Evolutionary conservation across 1,140 invertebrate genomes (phyloP).

Genomic region (Brachionus plicatilis): DNA sequence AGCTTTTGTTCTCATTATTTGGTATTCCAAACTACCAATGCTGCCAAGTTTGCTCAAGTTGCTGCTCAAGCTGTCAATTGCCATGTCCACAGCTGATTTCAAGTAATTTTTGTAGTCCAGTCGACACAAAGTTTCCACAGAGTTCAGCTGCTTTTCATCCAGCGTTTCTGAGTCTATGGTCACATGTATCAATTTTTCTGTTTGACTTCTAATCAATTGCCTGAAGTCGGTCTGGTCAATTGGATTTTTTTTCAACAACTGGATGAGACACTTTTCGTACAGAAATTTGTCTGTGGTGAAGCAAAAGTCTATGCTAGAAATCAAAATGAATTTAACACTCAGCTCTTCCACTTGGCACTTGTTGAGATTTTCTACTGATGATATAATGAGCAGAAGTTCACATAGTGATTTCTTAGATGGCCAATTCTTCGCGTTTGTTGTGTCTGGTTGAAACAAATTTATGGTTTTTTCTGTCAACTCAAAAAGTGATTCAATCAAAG

Average conservation of each 20-base stretch:
- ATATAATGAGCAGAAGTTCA: background rate
- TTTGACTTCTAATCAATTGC: background rate
- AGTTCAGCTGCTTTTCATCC: background rate
- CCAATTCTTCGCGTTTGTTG: background rate
- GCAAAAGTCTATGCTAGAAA: background rate
- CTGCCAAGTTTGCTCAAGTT: background rate
- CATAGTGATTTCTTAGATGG: background rate
- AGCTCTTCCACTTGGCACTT: background rate
- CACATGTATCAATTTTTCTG: background rate
- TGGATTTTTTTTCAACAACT: background rate
- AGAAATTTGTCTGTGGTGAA: background rate
- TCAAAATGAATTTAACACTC: background rate
- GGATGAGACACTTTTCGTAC: conserved; percentile 23
- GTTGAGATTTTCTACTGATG: background rate
- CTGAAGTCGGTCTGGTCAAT: background rate
- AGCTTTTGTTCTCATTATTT: conserved; percentile 30
- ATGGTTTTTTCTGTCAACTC: background rate
- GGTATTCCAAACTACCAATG: background rate
- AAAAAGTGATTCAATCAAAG: background rate
- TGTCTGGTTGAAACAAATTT: background rate
- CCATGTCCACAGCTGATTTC: background rate
- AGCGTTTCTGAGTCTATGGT: background rate
- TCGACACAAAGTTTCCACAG: background rate
- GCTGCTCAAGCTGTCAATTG: background rate
- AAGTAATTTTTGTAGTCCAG: background rate